Percentiles rank a stretch among this genome's conserved stretches.
Evolutionary conservation across 2,797 vertebrate genomes (phyloP).

Genomic region (Moxostoma hubbsi): DNA sequence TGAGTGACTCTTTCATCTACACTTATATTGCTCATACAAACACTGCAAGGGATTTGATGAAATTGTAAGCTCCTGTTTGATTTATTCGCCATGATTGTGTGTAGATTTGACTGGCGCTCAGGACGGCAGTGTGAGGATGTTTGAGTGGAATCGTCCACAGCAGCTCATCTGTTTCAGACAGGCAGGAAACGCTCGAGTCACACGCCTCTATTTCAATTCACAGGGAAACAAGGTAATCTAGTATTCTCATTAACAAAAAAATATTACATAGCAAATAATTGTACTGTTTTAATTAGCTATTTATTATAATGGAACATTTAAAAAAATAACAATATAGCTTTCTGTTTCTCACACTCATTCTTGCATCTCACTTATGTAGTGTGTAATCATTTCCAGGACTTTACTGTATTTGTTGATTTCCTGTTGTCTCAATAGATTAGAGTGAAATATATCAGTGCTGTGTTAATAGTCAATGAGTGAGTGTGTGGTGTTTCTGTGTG

Average conservation of each 20-base stretch:
- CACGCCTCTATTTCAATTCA: conserved; percentile 95
- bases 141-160: conserved; percentile 97
- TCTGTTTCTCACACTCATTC: conserved; percentile 1
- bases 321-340: conserved; percentile 2
- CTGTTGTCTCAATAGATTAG: neutral
- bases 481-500: neutral
- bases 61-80: neutral
- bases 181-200: conserved; percentile 95
- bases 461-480: neutral
- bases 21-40: neutral
- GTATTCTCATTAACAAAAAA: neutral
- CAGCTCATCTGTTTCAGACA: conserved; percentile 96
- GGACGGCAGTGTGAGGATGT: conserved; percentile 97
- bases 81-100: conserved; percentile 36
- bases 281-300: no score
- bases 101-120: conserved; percentile 97
- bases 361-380: neutral
- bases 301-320: conserved; percentile 20
- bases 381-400: conserved; percentile 7
- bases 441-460: neutral
- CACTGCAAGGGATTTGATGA: neutral
- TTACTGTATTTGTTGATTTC: neutral
- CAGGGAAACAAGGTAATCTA: conserved; percentile 94
- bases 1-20: conserved; percentile 76
- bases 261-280: no score